Evolutionary conservation across 2,797 vertebrate species (phyloP).

Genomic region (Galaxias olidus): DNA sequence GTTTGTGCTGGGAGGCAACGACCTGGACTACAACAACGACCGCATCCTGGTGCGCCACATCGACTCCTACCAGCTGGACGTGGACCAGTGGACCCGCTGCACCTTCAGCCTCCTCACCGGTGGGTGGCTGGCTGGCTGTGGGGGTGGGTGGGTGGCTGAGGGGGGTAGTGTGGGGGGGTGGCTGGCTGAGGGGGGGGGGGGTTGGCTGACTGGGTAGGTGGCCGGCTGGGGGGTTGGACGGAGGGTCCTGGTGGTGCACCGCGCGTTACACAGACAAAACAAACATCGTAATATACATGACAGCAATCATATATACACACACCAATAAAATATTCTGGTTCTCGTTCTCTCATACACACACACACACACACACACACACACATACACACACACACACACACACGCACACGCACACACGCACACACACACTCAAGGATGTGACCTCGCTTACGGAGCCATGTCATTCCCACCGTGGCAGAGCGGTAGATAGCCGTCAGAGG

Average conservation of each 20-base stretch:
- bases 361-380: not conserved
- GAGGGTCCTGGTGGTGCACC: too few species aligned
- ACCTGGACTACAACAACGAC: conserved; percentile 97
- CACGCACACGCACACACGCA: conserved; percentile 8
- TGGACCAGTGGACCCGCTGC: conserved; percentile 95
- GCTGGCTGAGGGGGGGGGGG: too few species aligned
- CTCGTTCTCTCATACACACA: too few species aligned
- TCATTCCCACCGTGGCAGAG: not conserved
- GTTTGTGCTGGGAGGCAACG: conserved; percentile 93
- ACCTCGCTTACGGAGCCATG: not conserved
- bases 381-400: not conserved
- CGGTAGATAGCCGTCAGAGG: too few species aligned
- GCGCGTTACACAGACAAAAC: too few species aligned
- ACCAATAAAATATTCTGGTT: too few species aligned
- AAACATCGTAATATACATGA: too few species aligned
- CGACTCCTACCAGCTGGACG: conserved; percentile 90
- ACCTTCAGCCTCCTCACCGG: conserved; percentile 92
- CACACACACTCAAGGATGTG: conserved; percentile 4
- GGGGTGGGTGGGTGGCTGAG: too few species aligned
- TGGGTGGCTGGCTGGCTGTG: conserved; percentile 43
- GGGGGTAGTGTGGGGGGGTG: too few species aligned
- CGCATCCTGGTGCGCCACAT: conserved; percentile 95
- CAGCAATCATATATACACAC: too few species aligned
- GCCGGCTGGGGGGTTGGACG: too few species aligned
- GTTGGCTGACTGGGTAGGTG: too few species aligned